These are phyloP conservation scores for Bucco capensis DNA, from an alignment of 2,113 vertebrate species.

Conservation along the genomic window DNA sequence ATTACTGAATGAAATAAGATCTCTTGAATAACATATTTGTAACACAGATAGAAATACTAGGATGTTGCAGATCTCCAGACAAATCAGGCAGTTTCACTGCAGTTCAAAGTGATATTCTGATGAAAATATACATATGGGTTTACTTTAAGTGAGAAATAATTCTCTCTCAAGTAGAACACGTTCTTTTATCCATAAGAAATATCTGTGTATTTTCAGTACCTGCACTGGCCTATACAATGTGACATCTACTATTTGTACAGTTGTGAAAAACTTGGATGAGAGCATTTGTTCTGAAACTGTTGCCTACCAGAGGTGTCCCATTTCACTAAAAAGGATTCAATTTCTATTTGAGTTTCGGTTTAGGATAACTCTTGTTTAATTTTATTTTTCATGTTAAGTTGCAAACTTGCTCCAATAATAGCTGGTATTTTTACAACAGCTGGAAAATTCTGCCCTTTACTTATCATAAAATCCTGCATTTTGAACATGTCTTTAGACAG, in stretches of 20 bases:
- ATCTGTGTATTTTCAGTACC: not conserved
- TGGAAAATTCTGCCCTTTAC: not conserved
- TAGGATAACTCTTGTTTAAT: not conserved
- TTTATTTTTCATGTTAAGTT: not conserved
- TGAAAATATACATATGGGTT: not conserved
- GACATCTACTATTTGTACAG: not conserved
- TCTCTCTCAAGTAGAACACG: not conserved
- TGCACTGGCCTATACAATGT: not conserved
- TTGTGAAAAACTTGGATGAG: not conserved
- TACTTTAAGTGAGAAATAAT: not conserved
- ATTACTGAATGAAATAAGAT: not conserved
- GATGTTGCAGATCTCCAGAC: not conserved
- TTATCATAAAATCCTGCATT: constrained; percentile 19
- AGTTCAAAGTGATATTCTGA: not conserved
- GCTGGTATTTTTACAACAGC: not conserved
- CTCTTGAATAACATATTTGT: not conserved
- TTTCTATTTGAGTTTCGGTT: not conserved
- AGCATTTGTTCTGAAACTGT: not conserved
- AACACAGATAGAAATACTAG: not conserved
- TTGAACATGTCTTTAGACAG: not conserved
- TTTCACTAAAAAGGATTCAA: not conserved
- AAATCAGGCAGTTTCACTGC: not conserved
- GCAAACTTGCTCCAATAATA: not conserved
- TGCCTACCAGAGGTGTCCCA: not conserved
- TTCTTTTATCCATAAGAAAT: not conserved